Base-by-base conservation (phyloP, 1,140 invertebrate species). In the Stenopsyche tienmushanensis region DNA sequence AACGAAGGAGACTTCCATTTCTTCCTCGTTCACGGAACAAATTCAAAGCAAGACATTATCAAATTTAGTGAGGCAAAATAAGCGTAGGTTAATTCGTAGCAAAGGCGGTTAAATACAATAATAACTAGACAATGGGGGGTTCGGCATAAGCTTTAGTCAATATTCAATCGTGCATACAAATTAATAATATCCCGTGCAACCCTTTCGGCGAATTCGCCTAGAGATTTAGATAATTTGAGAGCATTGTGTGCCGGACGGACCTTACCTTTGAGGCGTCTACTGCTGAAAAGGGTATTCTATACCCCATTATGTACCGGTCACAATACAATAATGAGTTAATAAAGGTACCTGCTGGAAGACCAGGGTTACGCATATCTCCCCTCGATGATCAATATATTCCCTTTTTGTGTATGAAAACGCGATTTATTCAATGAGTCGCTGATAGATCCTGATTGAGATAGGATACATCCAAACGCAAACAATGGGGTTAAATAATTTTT, bases 321-420 rank as follows among this genome's bases (percentile, higher is more conserved):
- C 66, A 65, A 68, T 68, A 68, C 62, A 64, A 68, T 68, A 68
- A 68, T 68, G 66, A 62, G 55, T 65, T 68, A 68, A 68, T 68
- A 68, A 68, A 53, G 60, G 34, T 50, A 64, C 54, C 66, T 62
- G 44, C 29, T 45, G 62, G 47, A 20, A 13, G 49, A 47, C 17
- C 44, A 68, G 66, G 66, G 66, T 54, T 68, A 34, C 41, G 41
- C 41, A 49, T 21, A n/a, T 34, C 41, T 21, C 29, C 5, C 13
- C 29, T 34, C 5, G 29, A 23, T 13, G 49, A 52, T 49, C 21
- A 49, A 15, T 7, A 49, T 8, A 49, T 17, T 8, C 21, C 15
- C n/a, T n/a, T n/a, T n/a, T n/a, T n/a, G n/a, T n/a, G n/a, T n/a
- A n/a, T n/a, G n/a, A n/a, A n/a, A n/a, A n/a, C n/a, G n/a, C n/a